A percentile compares a stretch with the other conserved stretches of the same genome.
phyloP scores from a whole-genome alignment of 1,140 invertebrate species.

The Sycobia sp. region DNA sequence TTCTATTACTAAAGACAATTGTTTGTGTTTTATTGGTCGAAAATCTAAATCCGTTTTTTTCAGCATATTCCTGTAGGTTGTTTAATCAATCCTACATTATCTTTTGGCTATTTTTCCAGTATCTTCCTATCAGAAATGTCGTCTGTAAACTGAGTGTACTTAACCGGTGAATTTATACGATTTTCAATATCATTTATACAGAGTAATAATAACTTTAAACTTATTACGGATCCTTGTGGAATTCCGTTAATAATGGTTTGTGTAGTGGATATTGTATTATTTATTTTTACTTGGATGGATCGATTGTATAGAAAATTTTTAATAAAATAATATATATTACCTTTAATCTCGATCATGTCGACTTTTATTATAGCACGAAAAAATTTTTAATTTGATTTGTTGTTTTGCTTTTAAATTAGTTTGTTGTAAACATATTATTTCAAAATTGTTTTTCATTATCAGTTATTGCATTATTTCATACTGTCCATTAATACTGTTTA shows the following conservation, averaged over 20 bases:
- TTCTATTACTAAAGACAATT: not conserved
- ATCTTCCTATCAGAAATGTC: not conserved
- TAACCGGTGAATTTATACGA: not conserved
- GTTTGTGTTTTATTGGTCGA: not conserved
- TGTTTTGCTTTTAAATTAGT: constrained; percentile 40
- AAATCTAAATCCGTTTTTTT: not conserved
- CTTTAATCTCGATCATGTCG: not conserved
- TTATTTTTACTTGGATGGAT: constrained; percentile 1
- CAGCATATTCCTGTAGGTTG: not conserved
- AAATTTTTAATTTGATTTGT: constrained; percentile 17
- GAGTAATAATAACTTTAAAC: not conserved
- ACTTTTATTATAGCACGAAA: not conserved
- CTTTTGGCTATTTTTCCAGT: not conserved
- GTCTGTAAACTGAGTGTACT: not conserved
- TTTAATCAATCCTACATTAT: not conserved
- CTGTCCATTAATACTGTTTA: not conserved
- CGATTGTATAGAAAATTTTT: constrained; percentile 31
- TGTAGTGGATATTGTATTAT: not conserved
- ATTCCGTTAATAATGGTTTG: not conserved
- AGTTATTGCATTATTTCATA: not conserved
- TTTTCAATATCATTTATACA: not conserved
- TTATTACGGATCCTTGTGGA: constrained; percentile 3
- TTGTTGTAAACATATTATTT: not conserved
- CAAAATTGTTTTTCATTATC: not conserved
- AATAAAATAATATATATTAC: too few relatives aligned